Evolutionary conservation across 1,140 invertebrate species (phyloP), one percentile per base, ranked within the genome.

Genomic region (Heliconius himera): DNA sequence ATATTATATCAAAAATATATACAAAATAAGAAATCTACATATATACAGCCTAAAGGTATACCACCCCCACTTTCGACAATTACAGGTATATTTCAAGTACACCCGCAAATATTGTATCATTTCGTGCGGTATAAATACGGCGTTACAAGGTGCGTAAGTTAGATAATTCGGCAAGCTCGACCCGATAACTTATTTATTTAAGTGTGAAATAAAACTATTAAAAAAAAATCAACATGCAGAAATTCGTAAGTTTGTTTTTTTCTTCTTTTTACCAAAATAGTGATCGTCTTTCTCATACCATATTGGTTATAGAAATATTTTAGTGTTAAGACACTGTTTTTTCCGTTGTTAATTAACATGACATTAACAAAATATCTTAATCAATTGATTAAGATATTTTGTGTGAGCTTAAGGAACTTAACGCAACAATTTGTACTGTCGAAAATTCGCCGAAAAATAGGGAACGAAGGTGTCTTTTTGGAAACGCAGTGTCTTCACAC

Each of bases 101-200:
- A 77, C 84, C 85, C 84, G 84, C 82, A 77, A 76, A 83, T 83
- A 88, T 89, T 89, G 88, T 90, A 79, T 16, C 74, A 83, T 79
- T 88, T 91, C 90, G 81, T 89, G 87, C 74, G 66, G 84, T 93
- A 93, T 93, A 93, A 85, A 92, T 86, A 90, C 82, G 54, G 49
- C 80, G 13, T 54, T 20, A 75, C 46, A 78, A 60, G 41, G 73
- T 75, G 26, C 76, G 74, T 41, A 85, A 79, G 87, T 90, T 92
- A 93, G 90, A 91, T 85, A 88, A 87, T 87, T 87, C 84, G 81
- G 77, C 79, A 81, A 87, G 83, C 82, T 84, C 79, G 78, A 72
- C 74, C 80, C 56, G 74, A 74, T 74, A 49, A 80, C 84, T 81
- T 71, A 60, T 80, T 56, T 76, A 56, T 74, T 49, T 74, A 80